Conservation (phyloP, 2,113 vertebrate species). For the Pelecanoides urinatrix region DNA sequence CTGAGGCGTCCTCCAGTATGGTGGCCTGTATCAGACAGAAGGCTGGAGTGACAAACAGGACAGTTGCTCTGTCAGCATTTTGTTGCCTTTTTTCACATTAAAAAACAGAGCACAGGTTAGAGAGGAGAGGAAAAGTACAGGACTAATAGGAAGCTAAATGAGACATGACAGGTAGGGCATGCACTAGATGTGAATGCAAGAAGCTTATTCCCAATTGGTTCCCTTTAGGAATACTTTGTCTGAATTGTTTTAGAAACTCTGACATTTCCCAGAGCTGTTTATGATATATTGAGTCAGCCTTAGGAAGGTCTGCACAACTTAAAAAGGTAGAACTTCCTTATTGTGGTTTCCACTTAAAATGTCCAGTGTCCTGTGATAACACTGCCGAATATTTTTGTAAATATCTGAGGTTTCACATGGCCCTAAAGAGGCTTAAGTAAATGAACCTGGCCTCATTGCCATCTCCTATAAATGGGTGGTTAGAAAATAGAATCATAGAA, state of each 20-base stretch:
- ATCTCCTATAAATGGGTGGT: not conserved
- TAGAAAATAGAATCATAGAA: not conserved
- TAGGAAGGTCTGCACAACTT: not conserved
- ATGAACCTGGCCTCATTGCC: not conserved
- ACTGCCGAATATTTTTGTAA: not conserved
- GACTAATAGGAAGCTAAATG: not conserved
- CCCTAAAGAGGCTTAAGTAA: not conserved
- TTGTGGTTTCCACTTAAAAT: not conserved
- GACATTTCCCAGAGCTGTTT: not conserved
- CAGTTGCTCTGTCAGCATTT: not conserved
- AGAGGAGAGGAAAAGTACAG: not conserved
- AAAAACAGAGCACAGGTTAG: not conserved
- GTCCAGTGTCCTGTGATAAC: not conserved
- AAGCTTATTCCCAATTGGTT: not conserved
- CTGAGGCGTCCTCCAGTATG: not conserved
- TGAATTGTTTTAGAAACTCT: not conserved
- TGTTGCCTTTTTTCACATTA: not conserved
- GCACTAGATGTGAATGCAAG: not conserved
- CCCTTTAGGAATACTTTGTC: not conserved
- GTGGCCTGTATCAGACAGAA: not conserved
- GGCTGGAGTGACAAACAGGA: not conserved
- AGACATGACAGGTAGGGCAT: not conserved
- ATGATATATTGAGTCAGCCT: not conserved
- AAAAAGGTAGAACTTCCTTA: not conserved
- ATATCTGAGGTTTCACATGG: not conserved